Evolutionary conservation across 2,797 vertebrate genomes (phyloP).

Genomic region (Glossophaga mutica): DNA sequence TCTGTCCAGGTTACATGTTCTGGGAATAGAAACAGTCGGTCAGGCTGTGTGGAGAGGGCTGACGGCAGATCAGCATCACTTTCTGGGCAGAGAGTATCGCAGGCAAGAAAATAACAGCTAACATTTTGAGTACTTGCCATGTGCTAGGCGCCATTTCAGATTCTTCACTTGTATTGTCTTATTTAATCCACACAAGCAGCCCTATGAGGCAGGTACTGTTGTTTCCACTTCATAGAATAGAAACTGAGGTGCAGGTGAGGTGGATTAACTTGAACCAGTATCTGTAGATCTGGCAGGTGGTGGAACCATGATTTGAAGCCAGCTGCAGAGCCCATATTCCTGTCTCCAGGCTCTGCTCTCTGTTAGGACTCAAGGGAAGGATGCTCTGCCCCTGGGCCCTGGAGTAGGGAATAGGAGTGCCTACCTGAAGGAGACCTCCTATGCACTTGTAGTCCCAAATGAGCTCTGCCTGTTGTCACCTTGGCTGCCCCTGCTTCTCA

Average conservation of each 20-base stretch:
- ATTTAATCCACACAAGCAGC: not conserved
- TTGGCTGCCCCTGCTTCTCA: not conserved
- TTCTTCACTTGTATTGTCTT: not conserved
- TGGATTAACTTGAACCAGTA: not conserved
- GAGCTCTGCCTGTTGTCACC: not conserved
- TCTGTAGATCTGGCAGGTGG: not conserved
- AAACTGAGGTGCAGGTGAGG: not conserved
- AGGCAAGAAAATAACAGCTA: not conserved
- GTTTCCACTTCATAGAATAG: not conserved
- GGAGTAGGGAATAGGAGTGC: not conserved
- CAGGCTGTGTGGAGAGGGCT: not conserved
- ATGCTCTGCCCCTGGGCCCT: not conserved
- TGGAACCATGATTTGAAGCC: not conserved
- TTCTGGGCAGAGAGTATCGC: not conserved
- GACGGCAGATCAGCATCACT: not conserved
- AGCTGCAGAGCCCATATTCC: not conserved
- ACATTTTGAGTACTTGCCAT: not conserved
- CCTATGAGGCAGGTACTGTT: not conserved
- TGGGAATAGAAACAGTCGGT: not conserved
- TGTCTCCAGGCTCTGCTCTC: not conserved
- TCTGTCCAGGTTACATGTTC: not conserved
- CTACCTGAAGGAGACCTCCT: not conserved
- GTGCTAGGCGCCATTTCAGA: not conserved
- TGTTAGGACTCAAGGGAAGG: not conserved
- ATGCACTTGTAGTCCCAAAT: not conserved